Evolutionary conservation across 2,113 vertebrate genomes (phyloP).

Genomic region (Athene cunicularia): DNA sequence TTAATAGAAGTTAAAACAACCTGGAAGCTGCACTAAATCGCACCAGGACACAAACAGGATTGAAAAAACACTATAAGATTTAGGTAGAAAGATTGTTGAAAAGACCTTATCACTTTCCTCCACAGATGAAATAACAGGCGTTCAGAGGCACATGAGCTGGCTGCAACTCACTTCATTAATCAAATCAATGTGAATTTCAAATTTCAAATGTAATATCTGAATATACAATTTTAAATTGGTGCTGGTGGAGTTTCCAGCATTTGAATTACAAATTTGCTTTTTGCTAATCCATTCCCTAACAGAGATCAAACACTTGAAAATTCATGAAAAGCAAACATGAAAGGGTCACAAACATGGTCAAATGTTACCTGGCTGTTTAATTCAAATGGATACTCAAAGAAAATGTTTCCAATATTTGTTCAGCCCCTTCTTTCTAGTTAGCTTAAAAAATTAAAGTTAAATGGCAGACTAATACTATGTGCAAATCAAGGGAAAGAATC

Average conservation of each 20-base stretch:
- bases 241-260: constrained; percentile 43
- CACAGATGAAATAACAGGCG: background rate
- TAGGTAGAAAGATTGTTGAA: background rate
- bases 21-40: background rate
- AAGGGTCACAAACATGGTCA: constrained; percentile 68
- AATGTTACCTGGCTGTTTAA: constrained; percentile 66
- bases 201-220: constrained; percentile 62
- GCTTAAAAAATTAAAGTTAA: constrained; percentile 71
- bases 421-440: constrained; percentile 52
- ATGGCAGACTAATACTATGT: constrained; percentile 58
- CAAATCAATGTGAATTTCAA: constrained; percentile 63
- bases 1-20: background rate
- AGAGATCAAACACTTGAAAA: constrained; percentile 70
- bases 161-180: constrained; percentile 53
- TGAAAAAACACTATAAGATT: background rate
- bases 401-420: constrained; percentile 68
- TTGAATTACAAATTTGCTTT: constrained; percentile 72
- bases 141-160: background rate
- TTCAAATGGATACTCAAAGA: constrained; percentile 67
- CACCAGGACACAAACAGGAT: background rate
- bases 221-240: constrained; percentile 63
- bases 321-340: constrained; percentile 70
- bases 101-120: constrained; percentile 5
- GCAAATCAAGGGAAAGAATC: constrained; percentile 46
- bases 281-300: constrained; percentile 65